phyloP scores from a whole-genome alignment of 2,888 invertebrate genomes.

The Drosophila acutilabella region DNA sequence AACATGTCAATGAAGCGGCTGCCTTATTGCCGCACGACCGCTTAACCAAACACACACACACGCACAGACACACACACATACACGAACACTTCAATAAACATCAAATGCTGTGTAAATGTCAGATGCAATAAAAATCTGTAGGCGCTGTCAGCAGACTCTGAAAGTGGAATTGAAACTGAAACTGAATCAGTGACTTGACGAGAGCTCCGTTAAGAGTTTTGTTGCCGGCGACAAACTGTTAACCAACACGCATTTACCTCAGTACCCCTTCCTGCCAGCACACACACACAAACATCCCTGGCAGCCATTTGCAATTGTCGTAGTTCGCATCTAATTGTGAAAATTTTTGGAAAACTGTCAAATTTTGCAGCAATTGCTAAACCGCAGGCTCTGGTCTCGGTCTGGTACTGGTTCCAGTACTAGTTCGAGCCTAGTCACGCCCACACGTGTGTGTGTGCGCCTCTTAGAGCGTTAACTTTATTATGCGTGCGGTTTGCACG shows the following conservation, averaged over 20 bases:
- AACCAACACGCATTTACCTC: slow-evolving; percentile 36
- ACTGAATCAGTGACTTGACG: slow-evolving; percentile 62
- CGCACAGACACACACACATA: slow-evolving; percentile 12
- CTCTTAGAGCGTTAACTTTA: slow-evolving; percentile 66
- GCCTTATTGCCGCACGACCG: slow-evolving; percentile 61
- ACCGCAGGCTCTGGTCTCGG: slow-evolving; percentile 60
- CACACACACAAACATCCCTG: slow-evolving; percentile 27
- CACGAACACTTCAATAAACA: slow-evolving; percentile 59
- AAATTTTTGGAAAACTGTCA: slow-evolving; percentile 77
- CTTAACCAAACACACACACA: slow-evolving; percentile 52
- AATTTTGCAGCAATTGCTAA: slow-evolving; percentile 73
- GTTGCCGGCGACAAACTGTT: slow-evolving; percentile 63
- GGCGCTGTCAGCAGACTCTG: slow-evolving; percentile 54
- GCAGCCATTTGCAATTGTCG: slow-evolving; percentile 67
- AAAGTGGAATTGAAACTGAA: slow-evolving; percentile 34
- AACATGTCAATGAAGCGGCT: slow-evolving; percentile 50
- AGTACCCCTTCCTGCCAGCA: not conserved
- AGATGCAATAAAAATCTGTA: slow-evolving; percentile 72
- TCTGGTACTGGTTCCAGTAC: slow-evolving; percentile 43
- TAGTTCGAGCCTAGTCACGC: slow-evolving; percentile 40
- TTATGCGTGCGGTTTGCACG: slow-evolving; percentile 63
- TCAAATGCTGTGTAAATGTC: slow-evolving; percentile 72
- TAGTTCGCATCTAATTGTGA: slow-evolving; percentile 73
- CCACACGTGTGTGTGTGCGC: slow-evolving; percentile 30
- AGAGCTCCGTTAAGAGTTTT: slow-evolving; percentile 60